Evolutionary conservation across 2,888 invertebrate species (phyloP).

Genomic region (Cheiracanthium punctorium): DNA sequence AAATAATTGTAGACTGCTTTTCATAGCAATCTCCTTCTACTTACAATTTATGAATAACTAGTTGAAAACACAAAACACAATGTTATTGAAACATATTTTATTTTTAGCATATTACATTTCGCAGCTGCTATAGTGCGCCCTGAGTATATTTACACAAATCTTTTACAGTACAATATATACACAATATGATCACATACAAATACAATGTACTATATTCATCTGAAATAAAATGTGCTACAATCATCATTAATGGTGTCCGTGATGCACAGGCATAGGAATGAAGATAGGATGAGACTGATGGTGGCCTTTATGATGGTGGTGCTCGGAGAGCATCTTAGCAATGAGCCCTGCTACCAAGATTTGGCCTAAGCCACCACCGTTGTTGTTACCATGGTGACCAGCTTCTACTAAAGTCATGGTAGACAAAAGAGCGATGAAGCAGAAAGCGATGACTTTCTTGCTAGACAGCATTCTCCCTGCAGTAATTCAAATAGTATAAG

Average conservation of each 20-base stretch:
- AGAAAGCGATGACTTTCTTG: constrained; percentile 31
- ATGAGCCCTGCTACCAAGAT: constrained; percentile 56
- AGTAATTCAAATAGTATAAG: no score
- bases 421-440: constrained; percentile 28
- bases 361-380: constrained; percentile 33
- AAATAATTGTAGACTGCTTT: no score
- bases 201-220: background rate
- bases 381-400: constrained; percentile 2
- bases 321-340: constrained; percentile 55
- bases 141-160: no score
- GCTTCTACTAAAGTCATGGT: background rate
- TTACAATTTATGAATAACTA: no score
- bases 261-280: constrained; percentile 47
- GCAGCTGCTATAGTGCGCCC: background rate
- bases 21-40: no score
- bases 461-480: constrained; percentile 12
- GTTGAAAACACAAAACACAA: no score
- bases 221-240: constrained; percentile 5
- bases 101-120: background rate
- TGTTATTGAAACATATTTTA: background rate
- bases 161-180: background rate
- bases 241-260: constrained; percentile 30
- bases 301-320: constrained; percentile 29
- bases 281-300: constrained; percentile 46
- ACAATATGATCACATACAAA: background rate